Evolutionary conservation across 2,888 invertebrate species (phyloP).

Genomic region (Bembecia ichneumoniformis): DNA sequence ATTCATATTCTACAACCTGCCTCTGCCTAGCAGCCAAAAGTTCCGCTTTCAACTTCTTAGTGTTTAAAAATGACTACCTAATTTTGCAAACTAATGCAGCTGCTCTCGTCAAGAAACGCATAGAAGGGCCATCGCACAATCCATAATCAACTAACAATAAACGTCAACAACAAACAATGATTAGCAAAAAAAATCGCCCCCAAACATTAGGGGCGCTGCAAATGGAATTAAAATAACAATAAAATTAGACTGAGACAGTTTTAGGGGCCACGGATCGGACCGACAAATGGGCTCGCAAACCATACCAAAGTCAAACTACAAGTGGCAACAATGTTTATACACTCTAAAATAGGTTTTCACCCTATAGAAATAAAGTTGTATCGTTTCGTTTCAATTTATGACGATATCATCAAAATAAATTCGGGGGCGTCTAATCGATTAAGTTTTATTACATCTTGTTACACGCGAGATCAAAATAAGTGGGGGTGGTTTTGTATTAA

Average conservation of each 20-base stretch:
- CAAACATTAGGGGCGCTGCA: slow-evolving; percentile 20
- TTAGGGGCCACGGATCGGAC: slow-evolving; percentile 16
- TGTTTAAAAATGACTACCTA: too few relatives aligned
- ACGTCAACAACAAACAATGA: slow-evolving; percentile 32
- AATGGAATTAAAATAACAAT: slow-evolving; percentile 52
- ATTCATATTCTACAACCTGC: too few relatives aligned
- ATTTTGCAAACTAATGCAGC: too few relatives aligned
- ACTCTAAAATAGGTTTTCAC: too few relatives aligned
- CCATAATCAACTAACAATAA: slow-evolving; percentile 26
- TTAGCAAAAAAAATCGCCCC: slow-evolving; percentile 30
- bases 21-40: too few relatives aligned
- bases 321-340: not conserved
- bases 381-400: too few relatives aligned
- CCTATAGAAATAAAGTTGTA: not conserved
- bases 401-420: slow-evolving; percentile 31
- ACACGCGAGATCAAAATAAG: slow-evolving; percentile 30
- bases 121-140: slow-evolving; percentile 16
- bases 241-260: slow-evolving; percentile 42
- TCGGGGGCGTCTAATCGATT: slow-evolving; percentile 57
- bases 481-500: slow-evolving; percentile 22
- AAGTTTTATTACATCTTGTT: slow-evolving; percentile 50
- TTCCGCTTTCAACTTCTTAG: too few relatives aligned
- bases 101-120: not conserved
- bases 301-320: slow-evolving; percentile 19
- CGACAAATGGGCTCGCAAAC: slow-evolving; percentile 47